Conservation (phyloP, 2,888 invertebrate species). For the Caenorhabditis uteleia region DNA sequence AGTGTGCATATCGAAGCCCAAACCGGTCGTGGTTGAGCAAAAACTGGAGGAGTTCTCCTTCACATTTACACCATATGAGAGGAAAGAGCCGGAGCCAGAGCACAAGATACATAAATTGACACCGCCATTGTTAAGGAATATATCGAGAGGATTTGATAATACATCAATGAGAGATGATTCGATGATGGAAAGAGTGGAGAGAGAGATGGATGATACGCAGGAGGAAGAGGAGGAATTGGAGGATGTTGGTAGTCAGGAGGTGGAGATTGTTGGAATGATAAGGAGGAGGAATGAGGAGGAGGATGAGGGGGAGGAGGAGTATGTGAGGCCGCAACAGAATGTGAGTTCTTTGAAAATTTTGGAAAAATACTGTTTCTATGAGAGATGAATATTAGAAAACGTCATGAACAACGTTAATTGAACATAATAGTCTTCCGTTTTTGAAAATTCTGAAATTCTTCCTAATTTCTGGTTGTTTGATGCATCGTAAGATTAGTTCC, state of each 20-base stretch:
- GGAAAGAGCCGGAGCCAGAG: conserved; percentile 13
- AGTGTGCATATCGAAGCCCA: not conserved
- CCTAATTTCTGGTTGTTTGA: no score
- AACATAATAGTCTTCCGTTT: no score
- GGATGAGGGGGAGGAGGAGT: not conserved
- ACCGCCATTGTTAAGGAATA: not conserved
- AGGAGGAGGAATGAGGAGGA: no score
- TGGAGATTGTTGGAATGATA: conserved; percentile 1
- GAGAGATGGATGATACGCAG: not conserved
- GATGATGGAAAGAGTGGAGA: conserved; percentile 4
- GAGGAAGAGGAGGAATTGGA: conserved; percentile 1
- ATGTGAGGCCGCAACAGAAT: conserved; percentile 21
- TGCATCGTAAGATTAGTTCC: no score
- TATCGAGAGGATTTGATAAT: conserved; percentile 1
- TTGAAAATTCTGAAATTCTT: no score
- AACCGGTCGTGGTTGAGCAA: no score
- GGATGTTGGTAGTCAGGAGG: not conserved
- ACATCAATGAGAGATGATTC: not conserved
- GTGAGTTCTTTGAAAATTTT: no score
- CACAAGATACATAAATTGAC: conserved; percentile 6
- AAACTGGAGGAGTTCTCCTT: conserved; percentile 34
- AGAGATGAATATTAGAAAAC: no score
- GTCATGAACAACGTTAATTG: no score
- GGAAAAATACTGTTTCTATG: no score
- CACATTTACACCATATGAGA: conserved; percentile 18